These are phyloP conservation scores for Cynodonichthys magdalenae DNA, from an alignment of 2,797 vertebrate genomes.

Conservation along the genomic window DNA sequence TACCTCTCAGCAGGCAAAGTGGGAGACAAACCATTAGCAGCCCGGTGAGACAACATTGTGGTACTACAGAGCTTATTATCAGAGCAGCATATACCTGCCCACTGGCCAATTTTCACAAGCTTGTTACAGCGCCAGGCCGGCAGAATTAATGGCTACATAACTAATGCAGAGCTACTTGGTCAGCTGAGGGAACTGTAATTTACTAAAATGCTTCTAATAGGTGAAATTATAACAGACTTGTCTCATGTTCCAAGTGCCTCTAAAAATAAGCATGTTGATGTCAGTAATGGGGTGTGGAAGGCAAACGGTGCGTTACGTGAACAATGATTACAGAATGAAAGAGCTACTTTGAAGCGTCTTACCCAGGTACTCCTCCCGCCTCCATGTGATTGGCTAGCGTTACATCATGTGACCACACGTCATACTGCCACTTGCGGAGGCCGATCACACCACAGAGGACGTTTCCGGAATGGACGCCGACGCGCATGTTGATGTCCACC, in stretches of 20 bases:
- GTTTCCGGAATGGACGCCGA: constrained; percentile 96
- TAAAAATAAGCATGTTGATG: not conserved
- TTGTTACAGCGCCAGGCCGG: constrained; percentile 27
- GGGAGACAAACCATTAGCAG: constrained; percentile 55
- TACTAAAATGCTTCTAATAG: constrained; percentile 28
- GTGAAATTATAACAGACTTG: constrained; percentile 18
- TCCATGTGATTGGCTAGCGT: constrained; percentile 99
- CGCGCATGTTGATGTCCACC: constrained; percentile 97
- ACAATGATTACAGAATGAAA: not conserved
- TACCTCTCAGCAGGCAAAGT: constrained; percentile 42
- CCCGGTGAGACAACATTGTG: constrained; percentile 43
- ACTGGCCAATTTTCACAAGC: constrained; percentile 41
- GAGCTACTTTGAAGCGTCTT: constrained; percentile 33
- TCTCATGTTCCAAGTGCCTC: constrained; percentile 7
- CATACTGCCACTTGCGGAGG: constrained; percentile 98
- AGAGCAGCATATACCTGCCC: constrained; percentile 35
- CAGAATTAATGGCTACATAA: constrained; percentile 38
- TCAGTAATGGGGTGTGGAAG: not conserved
- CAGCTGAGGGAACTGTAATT: constrained; percentile 45
- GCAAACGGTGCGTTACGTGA: not conserved
- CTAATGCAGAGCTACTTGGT: constrained; percentile 38
- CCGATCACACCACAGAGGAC: constrained; percentile 97
- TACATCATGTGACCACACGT: constrained; percentile 98
- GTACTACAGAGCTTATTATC: constrained; percentile 52
- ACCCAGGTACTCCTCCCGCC: constrained; percentile 97